phyloP scores from a whole-genome alignment of 2,888 invertebrate species.

The Chaetogeoica ovagalla region DNA sequence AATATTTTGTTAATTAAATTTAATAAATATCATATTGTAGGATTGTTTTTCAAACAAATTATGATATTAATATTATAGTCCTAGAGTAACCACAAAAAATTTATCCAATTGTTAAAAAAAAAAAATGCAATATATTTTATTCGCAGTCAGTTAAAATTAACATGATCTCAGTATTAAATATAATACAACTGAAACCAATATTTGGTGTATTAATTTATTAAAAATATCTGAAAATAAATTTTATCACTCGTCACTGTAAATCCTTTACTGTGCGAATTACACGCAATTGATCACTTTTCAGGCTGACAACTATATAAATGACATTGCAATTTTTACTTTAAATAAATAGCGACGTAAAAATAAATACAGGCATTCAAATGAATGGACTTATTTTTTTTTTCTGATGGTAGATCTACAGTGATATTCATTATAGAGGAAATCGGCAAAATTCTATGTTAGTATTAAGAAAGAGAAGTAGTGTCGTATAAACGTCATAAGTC shows the following conservation, averaged over 20 bases:
- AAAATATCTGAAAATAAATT: constrained; percentile 33
- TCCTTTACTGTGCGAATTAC: not conserved
- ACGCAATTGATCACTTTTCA: constrained; percentile 17
- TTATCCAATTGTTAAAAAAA: too few species aligned
- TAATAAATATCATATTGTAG: too few species aligned
- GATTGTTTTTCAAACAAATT: too few species aligned
- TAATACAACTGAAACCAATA: constrained; percentile 19
- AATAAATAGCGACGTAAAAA: constrained; percentile 4
- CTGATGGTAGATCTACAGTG: constrained; percentile 21
- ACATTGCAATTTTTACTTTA: constrained; percentile 16
- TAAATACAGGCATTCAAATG: constrained; percentile 2
- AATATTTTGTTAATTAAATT: too few species aligned
- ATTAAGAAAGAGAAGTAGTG: not conserved
- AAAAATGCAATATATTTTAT: not conserved
- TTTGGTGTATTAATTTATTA: constrained; percentile 20
- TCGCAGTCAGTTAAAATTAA: not conserved
- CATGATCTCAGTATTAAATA: not conserved
- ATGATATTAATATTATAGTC: too few species aligned
- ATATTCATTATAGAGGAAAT: constrained; percentile 38
- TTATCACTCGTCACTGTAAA: constrained; percentile 22
- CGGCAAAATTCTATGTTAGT: constrained; percentile 15
- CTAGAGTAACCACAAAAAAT: too few species aligned
- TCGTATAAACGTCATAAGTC: constrained; percentile 47
- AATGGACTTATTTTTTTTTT: constrained; percentile 7
- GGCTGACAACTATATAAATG: constrained; percentile 10